Evolutionary conservation across 2,113 vertebrate genomes (phyloP), one percentile per base, ranked within the genome.

Genomic region (Chaenogobius annularis): DNA sequence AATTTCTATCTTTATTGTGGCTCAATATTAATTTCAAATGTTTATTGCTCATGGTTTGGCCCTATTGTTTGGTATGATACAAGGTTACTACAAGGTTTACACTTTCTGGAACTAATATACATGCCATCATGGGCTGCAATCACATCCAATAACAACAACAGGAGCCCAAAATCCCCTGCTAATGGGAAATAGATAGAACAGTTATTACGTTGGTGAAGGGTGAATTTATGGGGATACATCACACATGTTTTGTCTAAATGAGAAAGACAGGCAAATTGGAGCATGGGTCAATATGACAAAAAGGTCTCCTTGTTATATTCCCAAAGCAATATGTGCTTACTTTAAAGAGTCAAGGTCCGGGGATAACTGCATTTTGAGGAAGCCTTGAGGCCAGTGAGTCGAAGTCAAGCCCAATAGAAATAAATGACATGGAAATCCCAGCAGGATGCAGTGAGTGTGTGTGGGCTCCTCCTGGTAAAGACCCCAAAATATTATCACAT

Each of bases 241-340:
- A 79, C 74, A 80, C 70, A 15, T 11, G 1, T 12, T 47, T 75
- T 73, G 1, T 5, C 75, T 85, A 87, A 89, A 81, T 81, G 72
- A 83, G 74, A 75, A 69, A 66, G 85, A 89, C 86, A 77, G 62
- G 68, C 79, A 74, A 90, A 89, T 84, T 87, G 81, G 85, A 87
- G 78, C 66, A 83, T 66, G 50, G 81, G 81, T 84, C 79, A 83
- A 72, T 82, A 50, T 84, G 86, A 89, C 84, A 86, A 66, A 79
- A 85, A 79, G 70, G 63, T 61, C 56, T 77, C 66, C 31, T 69
- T 70, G 67, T 88, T 20, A 62, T 80, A 83, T 83, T 79, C 78
- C 78, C 70, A 82, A 68, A 71, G 80, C 35, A 12, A 20, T 82
- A 88, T 86, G 71, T 84, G 77, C 80, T 90, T 81, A 80, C 78